Conservation (phyloP, 1,140 invertebrate species). For the Drosophila lowei region DNA sequence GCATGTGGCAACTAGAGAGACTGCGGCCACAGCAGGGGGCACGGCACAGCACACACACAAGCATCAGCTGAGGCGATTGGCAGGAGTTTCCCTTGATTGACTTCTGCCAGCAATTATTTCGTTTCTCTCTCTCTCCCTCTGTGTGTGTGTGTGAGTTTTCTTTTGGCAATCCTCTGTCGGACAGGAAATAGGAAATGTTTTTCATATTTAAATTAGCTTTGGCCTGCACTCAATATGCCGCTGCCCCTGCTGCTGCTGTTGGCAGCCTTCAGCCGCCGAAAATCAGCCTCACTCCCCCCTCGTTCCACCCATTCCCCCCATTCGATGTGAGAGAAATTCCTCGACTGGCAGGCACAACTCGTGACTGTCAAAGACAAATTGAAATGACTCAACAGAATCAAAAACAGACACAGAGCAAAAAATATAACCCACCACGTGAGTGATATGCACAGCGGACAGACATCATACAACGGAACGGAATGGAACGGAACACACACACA, state of each 20-base stretch:
- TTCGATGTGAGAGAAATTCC: slow-evolving; percentile 33
- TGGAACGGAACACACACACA: no score
- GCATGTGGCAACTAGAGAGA: slow-evolving; percentile 50
- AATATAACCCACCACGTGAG: slow-evolving; percentile 26
- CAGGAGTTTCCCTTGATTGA: slow-evolving; percentile 53
- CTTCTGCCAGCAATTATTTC: slow-evolving; percentile 57
- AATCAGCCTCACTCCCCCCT: neutral
- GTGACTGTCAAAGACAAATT: slow-evolving; percentile 40
- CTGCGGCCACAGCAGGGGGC: slow-evolving; percentile 12
- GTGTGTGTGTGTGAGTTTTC: slow-evolving; percentile 10
- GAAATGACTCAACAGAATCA: slow-evolving; percentile 34
- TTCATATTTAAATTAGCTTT: slow-evolving; percentile 76
- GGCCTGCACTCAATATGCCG: slow-evolving; percentile 26
- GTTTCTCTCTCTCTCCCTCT: neutral
- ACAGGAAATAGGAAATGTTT: slow-evolving; percentile 81
- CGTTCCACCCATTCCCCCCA: slow-evolving; percentile 10
- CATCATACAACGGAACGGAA: no score
- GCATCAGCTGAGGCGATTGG: neutral
- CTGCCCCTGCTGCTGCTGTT: neutral
- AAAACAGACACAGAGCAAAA: neutral
- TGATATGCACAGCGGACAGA: slow-evolving; percentile 1
- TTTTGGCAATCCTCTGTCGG: slow-evolving; percentile 35
- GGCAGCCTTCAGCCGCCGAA: neutral
- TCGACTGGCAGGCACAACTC: slow-evolving; percentile 22
- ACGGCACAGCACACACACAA: neutral